Evolutionary conservation across 2,797 vertebrate species (phyloP).

Genomic region (Eidolon dupreanum): DNA sequence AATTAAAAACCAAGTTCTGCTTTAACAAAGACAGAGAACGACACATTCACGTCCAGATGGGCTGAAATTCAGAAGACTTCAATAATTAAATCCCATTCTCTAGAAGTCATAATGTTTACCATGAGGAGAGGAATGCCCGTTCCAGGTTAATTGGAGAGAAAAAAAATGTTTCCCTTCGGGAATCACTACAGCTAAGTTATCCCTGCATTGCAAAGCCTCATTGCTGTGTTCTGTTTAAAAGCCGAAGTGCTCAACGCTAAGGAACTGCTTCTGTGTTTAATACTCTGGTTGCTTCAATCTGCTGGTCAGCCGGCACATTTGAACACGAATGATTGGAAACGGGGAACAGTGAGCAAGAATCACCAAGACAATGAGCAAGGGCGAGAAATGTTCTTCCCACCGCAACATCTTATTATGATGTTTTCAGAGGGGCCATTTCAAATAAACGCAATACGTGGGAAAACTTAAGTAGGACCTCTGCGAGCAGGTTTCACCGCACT

Average conservation of each 20-base stretch:
- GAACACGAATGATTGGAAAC: background rate
- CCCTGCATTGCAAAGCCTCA: rapidly evolving
- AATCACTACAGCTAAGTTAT: background rate
- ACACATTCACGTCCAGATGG: constrained; percentile 37
- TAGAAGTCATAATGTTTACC: constrained; percentile 61
- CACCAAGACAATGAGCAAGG: background rate
- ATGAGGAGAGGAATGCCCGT: constrained; percentile 11
- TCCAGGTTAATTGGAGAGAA: constrained; percentile 63
- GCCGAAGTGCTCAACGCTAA: background rate
- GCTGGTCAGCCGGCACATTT: background rate
- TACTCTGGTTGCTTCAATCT: background rate
- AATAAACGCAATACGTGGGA: rapidly evolving
- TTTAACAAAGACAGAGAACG: constrained; percentile 43
- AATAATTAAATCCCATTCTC: constrained; percentile 67
- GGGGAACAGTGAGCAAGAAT: rapidly evolving
- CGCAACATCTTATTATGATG: rapidly evolving
- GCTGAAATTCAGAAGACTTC: constrained; percentile 68
- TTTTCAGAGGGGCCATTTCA: background rate
- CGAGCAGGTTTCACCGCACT: background rate
- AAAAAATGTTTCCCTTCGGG: constrained; percentile 42
- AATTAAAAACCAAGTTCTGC: background rate
- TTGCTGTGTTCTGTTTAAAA: background rate
- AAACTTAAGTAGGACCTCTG: rapidly evolving
- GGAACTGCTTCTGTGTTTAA: background rate
- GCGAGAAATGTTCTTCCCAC: background rate